Conservation (phyloP, 2,113 vertebrate genomes). For the Oreochromis niloticus region DNA sequence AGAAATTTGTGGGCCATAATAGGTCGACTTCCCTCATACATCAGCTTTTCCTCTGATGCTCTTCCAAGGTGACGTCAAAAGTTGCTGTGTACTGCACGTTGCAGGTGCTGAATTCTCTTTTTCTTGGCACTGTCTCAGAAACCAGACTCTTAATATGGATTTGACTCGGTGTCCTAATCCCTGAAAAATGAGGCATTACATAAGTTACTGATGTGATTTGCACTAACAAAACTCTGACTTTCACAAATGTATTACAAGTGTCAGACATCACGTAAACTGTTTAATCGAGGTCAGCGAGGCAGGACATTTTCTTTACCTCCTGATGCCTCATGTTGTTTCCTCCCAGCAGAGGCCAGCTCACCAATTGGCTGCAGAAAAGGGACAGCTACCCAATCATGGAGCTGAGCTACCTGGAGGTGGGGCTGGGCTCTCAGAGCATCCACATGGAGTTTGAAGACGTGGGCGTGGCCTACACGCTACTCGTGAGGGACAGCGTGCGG, state of each 20-base stretch:
- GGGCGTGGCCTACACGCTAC: conserved; percentile 78
- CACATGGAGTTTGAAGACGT: conserved; percentile 80
- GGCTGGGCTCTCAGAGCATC: conserved; percentile 82
- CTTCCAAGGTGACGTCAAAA: not conserved
- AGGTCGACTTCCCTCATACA: not conserved
- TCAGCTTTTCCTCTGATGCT: not conserved
- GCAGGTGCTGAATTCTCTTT: not conserved
- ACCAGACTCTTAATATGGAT: not conserved
- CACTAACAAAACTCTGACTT: not conserved
- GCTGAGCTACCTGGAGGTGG: conserved; percentile 83
- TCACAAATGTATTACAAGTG: not conserved
- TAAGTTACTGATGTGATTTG: not conserved
- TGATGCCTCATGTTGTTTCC: not conserved
- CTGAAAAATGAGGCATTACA: not conserved
- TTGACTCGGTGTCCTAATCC: not conserved
- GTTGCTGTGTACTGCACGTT: not conserved
- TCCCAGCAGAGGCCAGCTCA: conserved; percentile 76
- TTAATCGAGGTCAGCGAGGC: not conserved
- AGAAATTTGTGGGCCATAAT: not conserved
- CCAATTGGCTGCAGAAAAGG: conserved; percentile 81
- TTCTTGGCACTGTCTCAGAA: not conserved
- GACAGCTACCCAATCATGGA: conserved; percentile 75
- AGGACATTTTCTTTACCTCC: not conserved
- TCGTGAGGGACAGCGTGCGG: conserved; percentile 77
- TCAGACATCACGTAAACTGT: not conserved